Base-by-base conservation (phyloP, 2,113 vertebrate genomes). In the Corythaixoides concolor region DNA sequence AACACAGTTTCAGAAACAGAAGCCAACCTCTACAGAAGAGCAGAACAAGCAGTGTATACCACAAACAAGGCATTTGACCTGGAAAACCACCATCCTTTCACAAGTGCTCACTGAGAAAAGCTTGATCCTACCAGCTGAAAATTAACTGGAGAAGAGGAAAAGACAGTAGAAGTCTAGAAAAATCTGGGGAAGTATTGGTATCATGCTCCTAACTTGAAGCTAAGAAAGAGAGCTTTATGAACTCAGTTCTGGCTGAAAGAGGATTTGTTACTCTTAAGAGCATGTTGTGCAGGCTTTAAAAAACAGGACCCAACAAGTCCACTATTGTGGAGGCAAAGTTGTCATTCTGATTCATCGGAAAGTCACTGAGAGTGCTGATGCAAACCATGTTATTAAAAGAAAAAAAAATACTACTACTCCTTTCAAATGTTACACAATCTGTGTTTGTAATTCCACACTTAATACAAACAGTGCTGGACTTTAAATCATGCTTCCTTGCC, bases 261-360 rank as follows among this genome's bases (percentile, higher is more conserved):
- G 5, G 35, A 26, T 70, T 73, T 94, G n/a, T 70, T 88, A 75
- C 52, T 58, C 15, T 30, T 50, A 58, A 8, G 26, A 72, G 43
- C 12, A 30, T 5, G 30, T 27, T 15, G 1, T 22, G 56, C 33
- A 85, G 63, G 53, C 39, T 76, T 75, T 9, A 76, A 89, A 82
- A 89, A 33, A 1, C 50, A 92, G 35, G 45, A 93, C 8, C 8
- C 58, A 83, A 35, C 37, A n/a, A 69, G 37, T 45, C 19, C 27
- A 33, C 3, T 32, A 15, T 2, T 68, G 62, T 22, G 27, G 59
- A 58, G 28, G 45, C 32, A 76, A 86, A 83, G 41, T 0, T 93
- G 59, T 41, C 2, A 0, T 39, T 77, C 50, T 76, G 58, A 94
- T 74, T 93, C 35, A 92, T 5, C 1, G 0, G 27, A 45, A 3